phyloP scores from a whole-genome alignment of 1,140 invertebrate genomes.

The Globodera ellingtonae region DNA sequence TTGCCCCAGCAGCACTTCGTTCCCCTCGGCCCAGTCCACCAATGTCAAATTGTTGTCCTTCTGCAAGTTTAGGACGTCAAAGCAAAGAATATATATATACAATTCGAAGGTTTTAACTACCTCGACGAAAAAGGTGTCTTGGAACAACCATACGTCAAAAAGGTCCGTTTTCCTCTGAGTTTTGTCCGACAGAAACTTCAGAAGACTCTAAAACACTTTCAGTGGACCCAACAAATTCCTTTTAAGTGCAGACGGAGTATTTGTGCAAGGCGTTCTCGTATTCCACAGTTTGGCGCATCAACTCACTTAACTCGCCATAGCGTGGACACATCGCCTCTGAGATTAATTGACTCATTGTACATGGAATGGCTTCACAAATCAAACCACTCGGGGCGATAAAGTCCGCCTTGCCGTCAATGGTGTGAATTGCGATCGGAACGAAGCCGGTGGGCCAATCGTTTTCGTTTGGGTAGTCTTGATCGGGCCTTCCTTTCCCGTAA shows the following conservation, averaged over 20 bases:
- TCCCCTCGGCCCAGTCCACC: slow-evolving; percentile 20
- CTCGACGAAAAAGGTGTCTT: slow-evolving; percentile 32
- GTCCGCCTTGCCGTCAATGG: slow-evolving; percentile 29
- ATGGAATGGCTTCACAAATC: background rate
- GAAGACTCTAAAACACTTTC: slow-evolving; percentile 31
- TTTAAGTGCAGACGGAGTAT: slow-evolving; percentile 15
- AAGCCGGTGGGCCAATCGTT: slow-evolving; percentile 31
- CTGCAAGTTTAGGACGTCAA: background rate
- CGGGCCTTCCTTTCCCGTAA: slow-evolving; percentile 22
- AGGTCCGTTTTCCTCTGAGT: slow-evolving; percentile 18
- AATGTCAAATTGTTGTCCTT: slow-evolving; percentile 24
- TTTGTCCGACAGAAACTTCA: slow-evolving; percentile 29
- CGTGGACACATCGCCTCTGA: slow-evolving; percentile 23
- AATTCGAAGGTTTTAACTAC: slow-evolving; percentile 18
- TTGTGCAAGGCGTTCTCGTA: slow-evolving; percentile 15
- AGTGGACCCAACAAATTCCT: slow-evolving; percentile 5
- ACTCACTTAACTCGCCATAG: background rate
- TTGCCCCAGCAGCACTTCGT: slow-evolving; percentile 10
- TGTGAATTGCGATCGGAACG: slow-evolving; percentile 40
- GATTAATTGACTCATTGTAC: slow-evolving; percentile 12
- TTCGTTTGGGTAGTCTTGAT: slow-evolving; percentile 29
- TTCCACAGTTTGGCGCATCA: slow-evolving; percentile 28
- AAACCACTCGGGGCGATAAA: slow-evolving; percentile 19
- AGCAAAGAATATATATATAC: background rate
- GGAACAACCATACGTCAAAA: slow-evolving; percentile 32